Evolutionary conservation across 2,888 invertebrate species (phyloP), one percentile per base, ranked within the genome.

Genomic region (Mechanitis messenoides): DNA sequence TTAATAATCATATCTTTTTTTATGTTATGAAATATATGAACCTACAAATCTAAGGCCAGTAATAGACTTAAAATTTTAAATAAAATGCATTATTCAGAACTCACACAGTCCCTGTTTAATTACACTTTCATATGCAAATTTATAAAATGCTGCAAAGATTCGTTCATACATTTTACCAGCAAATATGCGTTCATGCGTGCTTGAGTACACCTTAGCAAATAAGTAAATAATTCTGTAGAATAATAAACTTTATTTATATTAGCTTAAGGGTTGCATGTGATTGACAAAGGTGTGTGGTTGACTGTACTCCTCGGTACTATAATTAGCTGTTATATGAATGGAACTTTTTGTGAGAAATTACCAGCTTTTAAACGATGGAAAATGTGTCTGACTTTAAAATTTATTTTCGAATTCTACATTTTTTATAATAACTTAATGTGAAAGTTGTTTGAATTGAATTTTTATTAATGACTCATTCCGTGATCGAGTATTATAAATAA

Each of bases 101-200:
- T 84, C 81, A 81, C 79, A 82, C 80, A 66, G 66, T 58, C 62
- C 62, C 64, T 66, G 66, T 85, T 87, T 89, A 89, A 89, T 89
- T 88, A 89, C 83, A 85, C 82, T 89, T 89, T 89, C 87, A 88
- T 85, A 90, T 89, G 88, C 80, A 87, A 89, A 90, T 90, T 73
- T 80, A 78, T 77, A 76, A 81, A 83, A 81, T 78, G 82, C 81
- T 79, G 82, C 80, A 86, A 87, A 84, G 84, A 87, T 85, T 84
- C 81, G 82, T 81, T 79, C 83, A 74, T 79, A 74, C 76, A 74
- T 77, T 80, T 84, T 75, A 78, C 79, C 77, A 78, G 80, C 75
- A 79, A 80, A 81, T 78, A 83, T 83, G 83, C 85, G 83, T 84
- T 83, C 83, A 85, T 86, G 83, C 86, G 82, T 86, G 82, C 80